Conservation (phyloP, 2,888 invertebrate species). For the Lithophane semibrunnea region DNA sequence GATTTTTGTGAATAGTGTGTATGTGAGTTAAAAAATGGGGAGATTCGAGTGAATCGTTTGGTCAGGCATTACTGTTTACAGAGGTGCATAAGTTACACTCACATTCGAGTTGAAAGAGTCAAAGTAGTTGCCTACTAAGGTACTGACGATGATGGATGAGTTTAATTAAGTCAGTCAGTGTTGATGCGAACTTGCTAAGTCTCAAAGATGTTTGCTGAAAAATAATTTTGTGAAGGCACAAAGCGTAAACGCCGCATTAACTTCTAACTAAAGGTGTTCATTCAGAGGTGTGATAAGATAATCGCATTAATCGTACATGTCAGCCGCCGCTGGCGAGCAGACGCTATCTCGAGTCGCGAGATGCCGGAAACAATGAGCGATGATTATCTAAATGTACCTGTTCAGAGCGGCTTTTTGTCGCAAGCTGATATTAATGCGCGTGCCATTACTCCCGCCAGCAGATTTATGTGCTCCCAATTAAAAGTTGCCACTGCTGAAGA, state of each 20-base stretch:
- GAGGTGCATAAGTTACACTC: background rate
- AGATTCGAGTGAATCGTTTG: background rate
- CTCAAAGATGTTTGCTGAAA: constrained; percentile 1
- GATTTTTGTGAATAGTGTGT: background rate
- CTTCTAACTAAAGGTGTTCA: constrained; percentile 59
- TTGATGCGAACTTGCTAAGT: constrained; percentile 7
- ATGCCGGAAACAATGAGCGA: constrained; percentile 85
- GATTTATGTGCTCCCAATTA: constrained; percentile 90
- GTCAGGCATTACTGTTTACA: background rate
- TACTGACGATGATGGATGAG: constrained; percentile 32
- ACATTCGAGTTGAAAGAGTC: background rate
- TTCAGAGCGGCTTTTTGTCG: constrained; percentile 84
- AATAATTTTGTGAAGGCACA: constrained; percentile 30
- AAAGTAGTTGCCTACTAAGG: constrained; percentile 11
- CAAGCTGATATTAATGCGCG: constrained; percentile 86
- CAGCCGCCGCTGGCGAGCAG: constrained; percentile 46
- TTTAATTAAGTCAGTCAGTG: constrained; percentile 33
- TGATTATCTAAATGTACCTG: constrained; percentile 85
- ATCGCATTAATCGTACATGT: constrained; percentile 60
- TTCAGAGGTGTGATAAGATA: constrained; percentile 54
- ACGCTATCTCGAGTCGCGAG: constrained; percentile 66
- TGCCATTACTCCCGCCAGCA: constrained; percentile 81
- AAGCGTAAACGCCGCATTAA: constrained; percentile 51
- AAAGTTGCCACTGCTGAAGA: constrained; percentile 88
- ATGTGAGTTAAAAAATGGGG: background rate